phyloP scores from a whole-genome alignment of 2,113 vertebrate genomes.

The Tenebrosternarchus preto region DNA sequence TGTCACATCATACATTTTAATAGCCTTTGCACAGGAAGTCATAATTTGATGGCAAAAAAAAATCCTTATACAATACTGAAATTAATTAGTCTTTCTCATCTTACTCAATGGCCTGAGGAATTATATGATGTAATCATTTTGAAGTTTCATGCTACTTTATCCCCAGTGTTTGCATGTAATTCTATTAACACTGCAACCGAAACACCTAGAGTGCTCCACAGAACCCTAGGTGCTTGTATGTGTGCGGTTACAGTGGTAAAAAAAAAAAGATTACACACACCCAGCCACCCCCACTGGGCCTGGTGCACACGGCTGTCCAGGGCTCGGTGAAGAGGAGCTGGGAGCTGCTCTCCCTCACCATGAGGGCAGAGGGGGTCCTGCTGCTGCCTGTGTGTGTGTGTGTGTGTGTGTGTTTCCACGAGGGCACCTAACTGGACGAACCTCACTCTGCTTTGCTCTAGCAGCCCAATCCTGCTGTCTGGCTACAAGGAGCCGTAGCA shows the following conservation, averaged over 20 bases:
- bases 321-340: slow-evolving; percentile 35
- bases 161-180: slow-evolving; percentile 8
- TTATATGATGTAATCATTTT: neutral
- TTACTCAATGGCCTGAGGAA: slow-evolving; percentile 15
- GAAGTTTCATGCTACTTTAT: slow-evolving; percentile 10
- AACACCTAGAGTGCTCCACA: neutral
- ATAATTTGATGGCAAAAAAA: slow-evolving; percentile 1
- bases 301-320: slow-evolving; percentile 49
- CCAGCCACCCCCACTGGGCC: slow-evolving; percentile 25
- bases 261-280: slow-evolving; percentile 18
- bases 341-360: slow-evolving; percentile 57
- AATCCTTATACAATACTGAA: slow-evolving; percentile 10
- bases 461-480: neutral
- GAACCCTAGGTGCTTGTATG: neutral
- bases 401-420: slow-evolving; percentile 32
- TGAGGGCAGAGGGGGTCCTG: slow-evolving; percentile 45
- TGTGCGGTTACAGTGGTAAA: neutral
- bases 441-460: neutral
- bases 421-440: no score
- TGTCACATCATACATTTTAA: neutral
- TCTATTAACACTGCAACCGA: slow-evolving; percentile 16
- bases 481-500: neutral
- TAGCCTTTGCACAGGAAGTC: neutral
- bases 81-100: neutral
- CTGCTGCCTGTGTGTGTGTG: slow-evolving; percentile 25